Conservation (phyloP, 2,113 vertebrate genomes). For the Dromiciops gliroides region DNA sequence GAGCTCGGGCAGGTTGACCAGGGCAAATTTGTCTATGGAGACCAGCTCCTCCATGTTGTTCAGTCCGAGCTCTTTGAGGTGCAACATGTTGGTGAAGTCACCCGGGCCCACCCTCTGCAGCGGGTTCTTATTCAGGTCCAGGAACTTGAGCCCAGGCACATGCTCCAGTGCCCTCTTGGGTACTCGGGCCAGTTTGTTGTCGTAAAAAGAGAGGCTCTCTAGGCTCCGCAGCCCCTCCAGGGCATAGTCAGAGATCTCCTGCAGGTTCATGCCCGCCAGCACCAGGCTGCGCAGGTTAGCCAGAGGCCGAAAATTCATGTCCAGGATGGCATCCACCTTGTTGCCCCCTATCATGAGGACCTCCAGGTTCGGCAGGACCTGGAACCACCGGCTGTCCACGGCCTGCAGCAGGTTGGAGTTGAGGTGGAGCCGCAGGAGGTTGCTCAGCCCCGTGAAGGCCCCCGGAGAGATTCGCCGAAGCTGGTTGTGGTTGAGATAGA, state of each 20-base stretch:
- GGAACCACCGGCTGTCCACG: slow-evolving; percentile 91
- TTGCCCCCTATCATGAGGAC: slow-evolving; percentile 96
- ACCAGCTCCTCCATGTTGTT: slow-evolving; percentile 96
- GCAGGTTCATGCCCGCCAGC: slow-evolving; percentile 92
- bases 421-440: slow-evolving; percentile 92
- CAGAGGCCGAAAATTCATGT: slow-evolving; percentile 91
- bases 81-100: slow-evolving; percentile 92
- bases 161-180: slow-evolving; percentile 89
- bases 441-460: slow-evolving; percentile 88
- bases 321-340: slow-evolving; percentile 89
- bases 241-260: slow-evolving; percentile 88
- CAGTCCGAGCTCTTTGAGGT: slow-evolving; percentile 94
- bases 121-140: slow-evolving; percentile 94
- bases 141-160: slow-evolving; percentile 92
- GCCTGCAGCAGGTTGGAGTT: slow-evolving; percentile 92
- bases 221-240: slow-evolving; percentile 90
- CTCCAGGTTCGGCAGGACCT: slow-evolving; percentile 89
- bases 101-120: slow-evolving; percentile 90
- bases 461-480: slow-evolving; percentile 87
- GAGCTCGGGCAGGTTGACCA: slow-evolving; percentile 95
- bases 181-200: slow-evolving; percentile 89
- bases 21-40: slow-evolving; percentile 91
- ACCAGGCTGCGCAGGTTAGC: slow-evolving; percentile 91
- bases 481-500: slow-evolving; percentile 96
- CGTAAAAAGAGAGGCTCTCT: slow-evolving; percentile 95